Percentiles rank a stretch among this genome's conserved stretches.
These are phyloP conservation scores for Zaprionus vittiger DNA, from an alignment of 1,140 invertebrate species.

Conservation along the genomic window DNA sequence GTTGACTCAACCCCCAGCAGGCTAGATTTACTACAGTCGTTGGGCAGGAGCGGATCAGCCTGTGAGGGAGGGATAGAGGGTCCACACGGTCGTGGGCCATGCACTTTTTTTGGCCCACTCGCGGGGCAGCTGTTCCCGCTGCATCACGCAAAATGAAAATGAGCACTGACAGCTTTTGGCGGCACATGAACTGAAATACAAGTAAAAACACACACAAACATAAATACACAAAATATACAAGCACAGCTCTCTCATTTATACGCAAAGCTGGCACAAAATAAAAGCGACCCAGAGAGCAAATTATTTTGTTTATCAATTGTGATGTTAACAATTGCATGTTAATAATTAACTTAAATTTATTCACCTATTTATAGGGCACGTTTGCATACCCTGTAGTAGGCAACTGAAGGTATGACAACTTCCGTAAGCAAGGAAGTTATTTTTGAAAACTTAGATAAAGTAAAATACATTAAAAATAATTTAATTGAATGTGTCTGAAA, in stretches of 20 bases:
- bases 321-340: slow-evolving; percentile 41
- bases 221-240: not conserved
- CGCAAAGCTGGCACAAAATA: not conserved
- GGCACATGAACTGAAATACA: slow-evolving; percentile 22
- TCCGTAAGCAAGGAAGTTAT: not conserved
- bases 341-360: slow-evolving; percentile 59
- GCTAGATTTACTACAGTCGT: not conserved
- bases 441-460: not conserved
- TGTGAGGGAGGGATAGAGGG: not conserved
- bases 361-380: slow-evolving; percentile 15
- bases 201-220: not conserved
- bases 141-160: slow-evolving; percentile 44
- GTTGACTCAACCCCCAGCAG: slow-evolving; percentile 27
- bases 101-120: slow-evolving; percentile 34
- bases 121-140: slow-evolving; percentile 40
- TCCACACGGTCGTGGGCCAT: not conserved
- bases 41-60: not conserved
- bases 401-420: not conserved
- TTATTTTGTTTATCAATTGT: slow-evolving; percentile 41
- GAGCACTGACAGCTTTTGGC: slow-evolving; percentile 41
- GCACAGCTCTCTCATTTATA: not conserved
- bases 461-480: no score
- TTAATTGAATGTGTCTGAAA: no score
- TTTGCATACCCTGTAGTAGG: not conserved
- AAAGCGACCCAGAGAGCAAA: slow-evolving; percentile 13